Evolutionary conservation across 2,113 vertebrate species (phyloP).

Genomic region (Embiotoca jacksoni): DNA sequence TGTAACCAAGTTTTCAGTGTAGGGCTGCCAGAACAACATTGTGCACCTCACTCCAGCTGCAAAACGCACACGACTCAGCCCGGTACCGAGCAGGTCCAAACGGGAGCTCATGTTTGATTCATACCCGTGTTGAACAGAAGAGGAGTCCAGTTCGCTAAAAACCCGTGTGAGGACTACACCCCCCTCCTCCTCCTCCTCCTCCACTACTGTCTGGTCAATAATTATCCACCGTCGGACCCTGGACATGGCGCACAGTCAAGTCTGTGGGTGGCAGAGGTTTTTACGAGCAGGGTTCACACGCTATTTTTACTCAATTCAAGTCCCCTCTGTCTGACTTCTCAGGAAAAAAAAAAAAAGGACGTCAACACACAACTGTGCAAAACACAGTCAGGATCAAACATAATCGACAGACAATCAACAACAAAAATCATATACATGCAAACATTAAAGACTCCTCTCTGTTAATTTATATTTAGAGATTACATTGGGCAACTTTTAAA

Average conservation of each 20-base stretch:
- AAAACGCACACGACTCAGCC: conserved; percentile 14
- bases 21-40: conserved; percentile 87
- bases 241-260: conserved; percentile 33
- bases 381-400: not conserved
- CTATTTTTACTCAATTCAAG: conserved; percentile 52
- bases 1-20: conserved; percentile 83
- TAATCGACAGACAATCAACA: too few relatives aligned
- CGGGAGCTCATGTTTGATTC: conserved; percentile 3
- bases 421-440: too few relatives aligned
- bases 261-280: not conserved
- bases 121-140: not conserved
- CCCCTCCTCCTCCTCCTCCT: not conserved
- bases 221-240: conserved; percentile 57
- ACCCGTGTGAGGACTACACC: not conserved
- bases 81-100: conserved; percentile 26
- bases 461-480: too few relatives aligned
- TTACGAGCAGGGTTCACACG: conserved; percentile 7
- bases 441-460: too few relatives aligned
- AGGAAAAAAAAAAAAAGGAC: too few relatives aligned
- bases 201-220: conserved; percentile 49
- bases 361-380: not conserved
- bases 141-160: not conserved
- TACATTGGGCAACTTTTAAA: too few relatives aligned
- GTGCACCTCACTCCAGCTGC: conserved; percentile 36
- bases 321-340: too few relatives aligned